These are phyloP conservation scores for Poecilia velifera DNA, from an alignment of 2,797 vertebrate species.

Conservation along the genomic window DNA sequence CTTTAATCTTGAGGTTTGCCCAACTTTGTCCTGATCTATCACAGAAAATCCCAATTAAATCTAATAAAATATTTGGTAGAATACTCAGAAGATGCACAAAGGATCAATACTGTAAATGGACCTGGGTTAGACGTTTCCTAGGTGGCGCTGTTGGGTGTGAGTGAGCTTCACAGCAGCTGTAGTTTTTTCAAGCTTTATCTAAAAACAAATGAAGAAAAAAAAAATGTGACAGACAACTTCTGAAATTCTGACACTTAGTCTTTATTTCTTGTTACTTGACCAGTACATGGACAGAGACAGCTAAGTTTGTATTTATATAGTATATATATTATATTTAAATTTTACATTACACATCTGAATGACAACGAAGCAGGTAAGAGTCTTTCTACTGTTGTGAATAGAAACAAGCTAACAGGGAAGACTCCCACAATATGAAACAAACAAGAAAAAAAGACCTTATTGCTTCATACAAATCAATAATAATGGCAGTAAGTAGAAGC, in stretches of 20 bases:
- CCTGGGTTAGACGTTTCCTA: not conserved
- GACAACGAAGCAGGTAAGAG: conserved; percentile 78
- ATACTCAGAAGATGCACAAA: not conserved
- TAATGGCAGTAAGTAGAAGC: conserved; percentile 71
- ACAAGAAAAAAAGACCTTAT: conserved; percentile 74
- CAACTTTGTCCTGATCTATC: no score
- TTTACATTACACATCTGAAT: conserved; percentile 75
- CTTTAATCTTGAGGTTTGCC: not conserved
- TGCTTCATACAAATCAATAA: conserved; percentile 82
- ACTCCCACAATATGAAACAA: conserved; percentile 72
- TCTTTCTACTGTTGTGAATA: conserved; percentile 71
- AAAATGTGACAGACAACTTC: conserved; percentile 15
- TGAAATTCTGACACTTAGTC: conserved; percentile 51
- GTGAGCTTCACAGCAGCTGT: not conserved
- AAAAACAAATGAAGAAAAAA: not conserved
- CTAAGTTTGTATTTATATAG: conserved; percentile 75
- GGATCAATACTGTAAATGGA: not conserved
- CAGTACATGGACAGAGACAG: conserved; percentile 80
- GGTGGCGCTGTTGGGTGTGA: not conserved
- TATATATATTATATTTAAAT: conserved; percentile 72
- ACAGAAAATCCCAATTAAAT: not conserved
- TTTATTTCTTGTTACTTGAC: conserved; percentile 81
- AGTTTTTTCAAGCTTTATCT: not conserved
- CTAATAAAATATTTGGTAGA: not conserved
- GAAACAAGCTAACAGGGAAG: conserved; percentile 69